Base-by-base conservation (phyloP, 2,888 invertebrate species). In the Hipparchia sbordonii region DNA sequence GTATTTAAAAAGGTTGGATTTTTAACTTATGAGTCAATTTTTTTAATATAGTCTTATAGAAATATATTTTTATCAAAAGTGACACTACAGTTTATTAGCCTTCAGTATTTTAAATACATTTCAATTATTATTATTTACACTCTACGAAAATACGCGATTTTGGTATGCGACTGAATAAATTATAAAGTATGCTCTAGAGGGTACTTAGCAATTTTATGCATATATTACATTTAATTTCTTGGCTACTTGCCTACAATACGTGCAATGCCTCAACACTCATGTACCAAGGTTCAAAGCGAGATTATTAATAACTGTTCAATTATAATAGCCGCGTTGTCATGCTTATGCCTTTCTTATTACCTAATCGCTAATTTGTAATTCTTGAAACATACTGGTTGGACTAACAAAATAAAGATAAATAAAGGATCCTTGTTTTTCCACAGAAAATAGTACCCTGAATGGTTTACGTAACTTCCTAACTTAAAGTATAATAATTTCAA, bases 211-310 rank as follows among this genome's bases (percentile, higher is more conserved):
- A 5, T 52, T 33, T 51, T 63, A 23, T 45, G 48, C 10, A 0
- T 23, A 2, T 65, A 23, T 33, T 33, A 51, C 13, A 51, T 33
- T 65, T 66, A 48, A 57, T 45, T 45, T 69, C 63, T 77, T 77
- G 77, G 77, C 76, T 52, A 68, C 63, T 71, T 73, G 76, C 74
- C 77, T 72, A 59, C 33, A 33, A 52, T 66, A 69, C 13, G 61
- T 66, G 67, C 68, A 70, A 67, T 67, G 70, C 70, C 56, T 63
- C 23, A 33, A 33, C 51, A 33, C 52, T 10, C 56, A 72, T 73
- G 70, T 63, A 72, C 71, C 77, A 76, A 77, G 76, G 71, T 76
- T 76, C 60, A 61, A 45, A 39, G 54, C 23, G n/a, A 45, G 6
- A 67, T 71, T 71, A 71, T 68, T 65, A 68, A 73, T 75, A 73